Percentiles rank a stretch among this genome's conserved stretches.
Evolutionary conservation across 2,797 vertebrate genomes (phyloP).

Genomic region (Sparidentex hasta): DNA sequence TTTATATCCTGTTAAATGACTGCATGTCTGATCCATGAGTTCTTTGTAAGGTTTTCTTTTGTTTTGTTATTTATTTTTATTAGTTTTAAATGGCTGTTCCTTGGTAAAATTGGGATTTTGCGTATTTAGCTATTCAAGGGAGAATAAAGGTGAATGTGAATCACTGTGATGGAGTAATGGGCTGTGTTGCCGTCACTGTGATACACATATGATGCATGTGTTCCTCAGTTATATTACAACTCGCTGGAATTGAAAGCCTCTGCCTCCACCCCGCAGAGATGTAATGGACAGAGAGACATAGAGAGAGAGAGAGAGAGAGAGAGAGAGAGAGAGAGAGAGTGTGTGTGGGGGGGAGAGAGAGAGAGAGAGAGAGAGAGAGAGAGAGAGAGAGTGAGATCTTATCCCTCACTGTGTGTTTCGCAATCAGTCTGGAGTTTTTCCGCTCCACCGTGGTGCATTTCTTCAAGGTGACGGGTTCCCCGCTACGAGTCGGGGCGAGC

Average conservation of each 20-base stretch:
- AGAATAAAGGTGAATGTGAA: not conserved
- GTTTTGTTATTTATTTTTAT: not conserved
- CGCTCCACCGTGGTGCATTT: constrained; percentile 17
- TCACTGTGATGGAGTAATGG: constrained; percentile 21
- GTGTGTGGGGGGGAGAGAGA: not conserved
- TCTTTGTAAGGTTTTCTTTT: not conserved
- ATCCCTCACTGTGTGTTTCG: constrained; percentile 30
- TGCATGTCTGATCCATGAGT: not conserved
- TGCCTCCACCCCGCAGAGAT: not conserved
- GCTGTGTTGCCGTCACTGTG: constrained; percentile 2
- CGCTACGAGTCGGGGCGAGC: constrained; percentile 51
- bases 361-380: constrained; percentile 7
- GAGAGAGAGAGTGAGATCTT: not conserved
- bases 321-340: not conserved
- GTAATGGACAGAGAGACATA: not conserved
- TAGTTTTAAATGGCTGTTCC: no score
- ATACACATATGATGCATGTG: constrained; percentile 7
- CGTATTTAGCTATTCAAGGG: not conserved
- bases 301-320: constrained; percentile 15
- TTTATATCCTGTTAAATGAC: no score
- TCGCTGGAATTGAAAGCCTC: no score
- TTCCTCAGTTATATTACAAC: not conserved
- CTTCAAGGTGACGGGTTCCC: constrained; percentile 53
- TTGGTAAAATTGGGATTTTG: not conserved
- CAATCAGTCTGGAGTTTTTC: constrained; percentile 38